Base-by-base conservation (phyloP, 23 tunicate genomes). In the Phallusia fumigata region DNA sequence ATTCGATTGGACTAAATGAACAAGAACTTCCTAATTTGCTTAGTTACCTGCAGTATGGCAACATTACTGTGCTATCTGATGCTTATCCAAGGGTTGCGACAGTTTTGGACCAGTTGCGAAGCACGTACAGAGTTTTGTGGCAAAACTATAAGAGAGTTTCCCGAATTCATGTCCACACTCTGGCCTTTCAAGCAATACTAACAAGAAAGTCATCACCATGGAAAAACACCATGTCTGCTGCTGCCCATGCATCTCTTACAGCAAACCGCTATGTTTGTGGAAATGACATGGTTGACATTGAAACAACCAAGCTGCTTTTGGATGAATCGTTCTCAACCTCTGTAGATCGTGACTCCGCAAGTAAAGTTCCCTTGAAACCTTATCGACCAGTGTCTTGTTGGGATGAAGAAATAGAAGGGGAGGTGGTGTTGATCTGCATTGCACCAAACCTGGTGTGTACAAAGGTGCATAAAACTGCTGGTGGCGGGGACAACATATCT, bases 401-500 rank as follows among this genome's bases (percentile, higher is more conserved):
- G 99, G 93, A 88, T 52, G 91, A 91, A 53, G 93, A 80, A 50
- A 83, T 75, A 30, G 79, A 79, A 19, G 81, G 84, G 5, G 99
- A 90, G 36, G 30, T 51, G 35, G 85, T 95, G 24, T 44, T 75
- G 78, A 77, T 95, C 34, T 95, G 99, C 81, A 78, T 95, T 30
- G 92, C 99, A 15, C 99, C 99, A 11, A 90, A 90, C 53, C 81
- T 95, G 28, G 91, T 95, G 30, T 95, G 99, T 79, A 90, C 95
- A 26, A 73, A 95, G 33, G 96, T 95, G 26, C 79, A 77, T 35
- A 91, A 95, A 65, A 95, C 99, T 47, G 99, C 96, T 64, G 99
- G 99, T 69, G 99, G 99, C 12, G 99, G 99, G 0, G 99, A 95
- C 81, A 95, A 95, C 65, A 95, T 95, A 22, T 95, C 99, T 30